Percentiles rank a stretch among this genome's conserved stretches.
Conservation (phyloP, 2,888 invertebrate species). For the Eledona agricola region DNA sequence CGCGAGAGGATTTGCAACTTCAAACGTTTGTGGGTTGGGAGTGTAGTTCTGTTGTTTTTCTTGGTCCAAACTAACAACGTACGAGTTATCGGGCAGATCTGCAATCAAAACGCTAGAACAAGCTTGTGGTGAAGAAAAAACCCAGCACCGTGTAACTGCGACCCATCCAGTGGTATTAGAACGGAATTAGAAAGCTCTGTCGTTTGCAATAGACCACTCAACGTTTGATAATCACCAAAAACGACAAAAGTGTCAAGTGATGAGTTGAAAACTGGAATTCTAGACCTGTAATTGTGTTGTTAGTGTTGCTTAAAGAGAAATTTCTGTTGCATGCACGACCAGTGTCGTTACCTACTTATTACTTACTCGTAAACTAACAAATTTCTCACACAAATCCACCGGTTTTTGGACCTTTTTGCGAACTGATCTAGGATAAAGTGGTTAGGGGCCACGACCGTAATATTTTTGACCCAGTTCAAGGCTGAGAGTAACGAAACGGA, state of each 20-base stretch:
- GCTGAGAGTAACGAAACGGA: slow-evolving; percentile 50
- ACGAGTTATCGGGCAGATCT: slow-evolving; percentile 56
- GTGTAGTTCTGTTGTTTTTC: slow-evolving; percentile 41
- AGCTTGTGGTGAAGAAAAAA: slow-evolving; percentile 3
- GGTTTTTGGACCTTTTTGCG: slow-evolving; percentile 50
- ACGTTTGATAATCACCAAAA: slow-evolving; percentile 49
- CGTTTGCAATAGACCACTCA: too few species aligned
- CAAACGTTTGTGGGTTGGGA: slow-evolving; percentile 56
- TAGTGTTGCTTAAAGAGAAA: too few species aligned
- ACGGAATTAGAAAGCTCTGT: slow-evolving; percentile 35
- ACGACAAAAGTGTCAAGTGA: slow-evolving; percentile 46
- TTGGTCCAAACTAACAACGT: slow-evolving; percentile 52
- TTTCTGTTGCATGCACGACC: too few species aligned
- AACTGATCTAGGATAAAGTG: slow-evolving; percentile 53
- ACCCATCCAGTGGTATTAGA: slow-evolving; percentile 50
- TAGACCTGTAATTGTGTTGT: slow-evolving; percentile 9
- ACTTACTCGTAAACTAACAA: slow-evolving; percentile 53
- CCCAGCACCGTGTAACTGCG: slow-evolving; percentile 46
- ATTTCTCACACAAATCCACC: slow-evolving; percentile 56
- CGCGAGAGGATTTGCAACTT: slow-evolving; percentile 55
- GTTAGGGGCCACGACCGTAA: slow-evolving; percentile 54
- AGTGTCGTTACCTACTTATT: too few species aligned
- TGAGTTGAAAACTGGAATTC: slow-evolving; percentile 12
- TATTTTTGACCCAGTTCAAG: slow-evolving; percentile 54
- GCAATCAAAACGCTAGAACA: slow-evolving; percentile 39